Base-by-base conservation (phyloP, 1,140 invertebrate species). In the Micrasema minimum region DNA sequence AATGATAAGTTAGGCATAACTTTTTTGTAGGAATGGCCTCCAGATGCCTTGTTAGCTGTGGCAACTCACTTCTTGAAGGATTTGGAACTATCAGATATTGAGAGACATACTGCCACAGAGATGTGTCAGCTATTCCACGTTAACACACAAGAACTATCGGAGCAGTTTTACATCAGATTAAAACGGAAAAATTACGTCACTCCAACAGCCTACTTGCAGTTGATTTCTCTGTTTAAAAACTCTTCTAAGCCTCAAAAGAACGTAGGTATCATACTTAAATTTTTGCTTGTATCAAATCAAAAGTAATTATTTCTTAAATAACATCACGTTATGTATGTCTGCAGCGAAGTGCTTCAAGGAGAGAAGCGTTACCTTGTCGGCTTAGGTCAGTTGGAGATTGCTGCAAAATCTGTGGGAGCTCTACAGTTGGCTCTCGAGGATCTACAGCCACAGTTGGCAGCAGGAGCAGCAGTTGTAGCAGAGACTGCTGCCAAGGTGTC, bases 81-180 rank as follows among this genome's bases (percentile, higher is more conserved):
- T 50, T 89, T 97, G n/a, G 91, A 97, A 72, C 81, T 96, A 1
- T 89, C 90, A 0, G 89, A 91, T 2, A 77, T 90, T 22, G 90
- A 94, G 78, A 83, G 89, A 69, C 81, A 87, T 66, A 88, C 91
- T 10, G 89, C 91, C 48, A 93, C 96, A 55, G 89, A 90, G 57
- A 91, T 98, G 88, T 98, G 96, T 78, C 94, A 97, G 86, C 88
- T 88, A 37, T 97, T 98, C 80, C 96, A 98, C 79, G 91, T 90
- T 2, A 92, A 93, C 53, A 94, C 94, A 0, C 88, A 95, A 78
- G 79, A 85, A 26, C 82, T 97, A 20, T 93, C 95, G 0, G 79
- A 85, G 0, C 89, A 92, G 76, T 96, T 92, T 81, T 86, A 88
- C n/a, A 75, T 85, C 1, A 86, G 93, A 68, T 78, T 93, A 35